These are phyloP conservation scores for Cephalopterus ornatus DNA, from an alignment of 2,113 vertebrate genomes.

Conservation along the genomic window DNA sequence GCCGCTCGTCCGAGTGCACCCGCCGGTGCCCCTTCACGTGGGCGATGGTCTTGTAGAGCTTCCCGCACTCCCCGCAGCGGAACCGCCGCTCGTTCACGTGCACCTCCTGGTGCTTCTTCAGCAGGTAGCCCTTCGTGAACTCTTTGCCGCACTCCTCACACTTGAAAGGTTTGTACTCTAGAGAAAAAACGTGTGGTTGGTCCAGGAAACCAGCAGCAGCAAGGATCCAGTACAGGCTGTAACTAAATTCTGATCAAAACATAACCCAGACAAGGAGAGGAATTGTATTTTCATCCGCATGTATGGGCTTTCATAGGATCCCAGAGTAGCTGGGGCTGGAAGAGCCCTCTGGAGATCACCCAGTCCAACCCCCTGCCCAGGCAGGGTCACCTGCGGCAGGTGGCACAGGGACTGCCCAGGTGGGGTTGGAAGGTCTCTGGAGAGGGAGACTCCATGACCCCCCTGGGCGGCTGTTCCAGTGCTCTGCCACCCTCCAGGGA, in stretches of 20 bases:
- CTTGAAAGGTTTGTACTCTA: slow-evolving; percentile 88
- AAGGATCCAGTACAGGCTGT: not conserved
- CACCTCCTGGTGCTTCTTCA: slow-evolving; percentile 94
- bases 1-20: slow-evolving; percentile 92
- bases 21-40: slow-evolving; percentile 94
- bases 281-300: accelerated
- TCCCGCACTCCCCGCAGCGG: slow-evolving; percentile 96
- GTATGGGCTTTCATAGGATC: not conserved
- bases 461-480: not conserved
- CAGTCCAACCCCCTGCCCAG: not conserved
- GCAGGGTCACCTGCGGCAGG: not conserved
- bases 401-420: not conserved
- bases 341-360: not conserved
- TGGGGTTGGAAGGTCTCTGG: not conserved
- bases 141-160: slow-evolving; percentile 91
- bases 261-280: not conserved
- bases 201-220: not conserved
- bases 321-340: not conserved
- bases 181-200: not conserved
- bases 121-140: slow-evolving; percentile 92
- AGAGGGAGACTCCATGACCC: not conserved
- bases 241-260: not conserved
- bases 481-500: not conserved
- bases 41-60: slow-evolving; percentile 94
- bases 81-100: slow-evolving; percentile 91